Evolutionary conservation across 2,888 invertebrate genomes (phyloP).

Genomic region (Cephonodes hylas): DNA sequence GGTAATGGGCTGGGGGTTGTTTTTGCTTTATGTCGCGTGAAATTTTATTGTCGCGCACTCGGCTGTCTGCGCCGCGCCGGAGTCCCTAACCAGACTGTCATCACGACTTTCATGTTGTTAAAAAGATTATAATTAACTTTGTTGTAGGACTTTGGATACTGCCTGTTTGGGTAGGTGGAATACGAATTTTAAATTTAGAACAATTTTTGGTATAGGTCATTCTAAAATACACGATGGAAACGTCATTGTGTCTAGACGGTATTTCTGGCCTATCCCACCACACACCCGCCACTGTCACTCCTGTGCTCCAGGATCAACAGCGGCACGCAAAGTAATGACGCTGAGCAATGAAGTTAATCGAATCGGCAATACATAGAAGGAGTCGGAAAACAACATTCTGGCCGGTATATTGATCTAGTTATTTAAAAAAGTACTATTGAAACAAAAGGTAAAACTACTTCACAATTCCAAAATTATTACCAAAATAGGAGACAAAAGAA

Average conservation of each 20-base stretch:
- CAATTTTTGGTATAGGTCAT: background rate
- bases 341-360: no score
- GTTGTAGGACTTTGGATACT: no score
- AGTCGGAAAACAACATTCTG: no score
- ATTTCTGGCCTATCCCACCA: no score
- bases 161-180: no score
- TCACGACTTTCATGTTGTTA: background rate
- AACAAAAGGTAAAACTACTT: background rate
- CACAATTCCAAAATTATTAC: no score
- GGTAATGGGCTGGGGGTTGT: constrained; percentile 76
- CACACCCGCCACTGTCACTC: no score
- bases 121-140: background rate
- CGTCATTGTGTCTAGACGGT: no score
- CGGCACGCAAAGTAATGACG: no score
- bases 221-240: background rate
- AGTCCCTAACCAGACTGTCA: constrained; percentile 19
- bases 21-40: constrained; percentile 81
- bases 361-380: no score
- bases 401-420: background rate
- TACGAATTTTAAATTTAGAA: no score
- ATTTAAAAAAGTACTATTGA: background rate
- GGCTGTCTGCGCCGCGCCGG: constrained; percentile 43
- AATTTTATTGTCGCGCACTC: constrained; percentile 74
- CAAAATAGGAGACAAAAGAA: background rate
- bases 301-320: no score